phyloP scores from a whole-genome alignment of 2,888 invertebrate genomes.

The Phyto melanocephala region DNA sequence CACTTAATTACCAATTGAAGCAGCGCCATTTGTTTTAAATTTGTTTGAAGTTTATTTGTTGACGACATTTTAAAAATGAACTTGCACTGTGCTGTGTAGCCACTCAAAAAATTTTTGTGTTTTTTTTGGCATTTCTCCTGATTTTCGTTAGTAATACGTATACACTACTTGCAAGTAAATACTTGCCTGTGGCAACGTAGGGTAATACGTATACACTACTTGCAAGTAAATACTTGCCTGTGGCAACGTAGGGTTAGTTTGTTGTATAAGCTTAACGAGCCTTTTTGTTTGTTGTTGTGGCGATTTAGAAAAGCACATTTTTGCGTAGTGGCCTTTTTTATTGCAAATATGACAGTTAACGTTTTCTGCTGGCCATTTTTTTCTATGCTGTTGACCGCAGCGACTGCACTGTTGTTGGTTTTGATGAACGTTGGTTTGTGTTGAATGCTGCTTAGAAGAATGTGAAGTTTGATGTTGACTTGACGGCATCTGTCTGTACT shows the following conservation, averaged over 20 bases:
- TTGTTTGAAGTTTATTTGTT: not conserved
- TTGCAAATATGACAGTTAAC: slow-evolving; percentile 29
- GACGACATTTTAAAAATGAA: too few species aligned
- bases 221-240: too few species aligned
- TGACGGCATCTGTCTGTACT: not conserved
- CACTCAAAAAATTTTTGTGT: too few species aligned
- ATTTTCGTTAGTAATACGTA: too few species aligned
- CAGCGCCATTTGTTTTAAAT: too few species aligned
- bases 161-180: too few species aligned
- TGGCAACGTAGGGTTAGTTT: too few species aligned
- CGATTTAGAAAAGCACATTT: not conserved
- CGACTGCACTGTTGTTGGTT: not conserved
- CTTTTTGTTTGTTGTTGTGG: not conserved
- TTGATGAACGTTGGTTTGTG: not conserved
- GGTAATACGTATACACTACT: too few species aligned
- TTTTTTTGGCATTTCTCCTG: too few species aligned
- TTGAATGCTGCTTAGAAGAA: not conserved
- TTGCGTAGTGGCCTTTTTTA: not conserved
- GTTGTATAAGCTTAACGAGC: not conserved
- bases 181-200: too few species aligned
- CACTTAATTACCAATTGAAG: too few species aligned
- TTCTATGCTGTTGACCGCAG: slow-evolving; percentile 16
- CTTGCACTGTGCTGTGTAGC: too few species aligned
- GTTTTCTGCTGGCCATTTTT: not conserved
- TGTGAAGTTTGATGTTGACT: not conserved